phyloP scores from a whole-genome alignment of 1,140 invertebrate genomes.

The Telenomus remus region DNA sequence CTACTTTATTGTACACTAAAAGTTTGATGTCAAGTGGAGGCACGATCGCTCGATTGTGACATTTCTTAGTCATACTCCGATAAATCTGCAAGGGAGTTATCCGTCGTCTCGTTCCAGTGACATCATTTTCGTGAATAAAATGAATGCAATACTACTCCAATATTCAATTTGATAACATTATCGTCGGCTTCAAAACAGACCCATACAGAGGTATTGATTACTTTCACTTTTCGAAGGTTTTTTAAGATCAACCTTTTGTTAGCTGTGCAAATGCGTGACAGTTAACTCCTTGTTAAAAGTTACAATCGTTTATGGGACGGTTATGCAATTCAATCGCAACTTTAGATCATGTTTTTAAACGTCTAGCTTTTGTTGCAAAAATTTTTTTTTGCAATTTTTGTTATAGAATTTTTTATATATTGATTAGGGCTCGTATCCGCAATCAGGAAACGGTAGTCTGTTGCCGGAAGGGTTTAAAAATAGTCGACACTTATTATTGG shows the following conservation, averaged over 20 bases:
- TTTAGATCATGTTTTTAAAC: too few relatives aligned
- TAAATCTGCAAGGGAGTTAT: background rate
- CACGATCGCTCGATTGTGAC: slow-evolving; percentile 14
- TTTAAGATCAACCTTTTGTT: slow-evolving; percentile 8
- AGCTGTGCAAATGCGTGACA: background rate
- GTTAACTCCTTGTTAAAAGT: background rate
- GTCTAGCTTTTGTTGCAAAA: too few relatives aligned
- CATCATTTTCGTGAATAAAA: background rate
- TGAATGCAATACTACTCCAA: background rate
- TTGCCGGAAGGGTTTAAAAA: too few relatives aligned
- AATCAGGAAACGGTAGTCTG: too few relatives aligned
- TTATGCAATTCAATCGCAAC: slow-evolving; percentile 32
- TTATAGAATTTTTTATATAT: too few relatives aligned
- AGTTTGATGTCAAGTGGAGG: background rate
- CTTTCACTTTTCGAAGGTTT: slow-evolving; percentile 29
- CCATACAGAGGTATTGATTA: slow-evolving; percentile 2
- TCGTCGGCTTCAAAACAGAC: background rate
- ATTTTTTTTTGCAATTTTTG: too few relatives aligned
- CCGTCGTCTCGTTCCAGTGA: slow-evolving; percentile 8
- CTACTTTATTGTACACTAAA: background rate
- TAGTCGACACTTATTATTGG: too few relatives aligned
- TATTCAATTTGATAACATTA: background rate
- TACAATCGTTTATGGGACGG: slow-evolving; percentile 16
- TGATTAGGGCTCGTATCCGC: too few relatives aligned
- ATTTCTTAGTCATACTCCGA: slow-evolving; percentile 5